Evolutionary conservation across 2,888 invertebrate genomes (phyloP), one percentile per base, ranked within the genome.

Genomic region (Tetragonula carbonaria): DNA sequence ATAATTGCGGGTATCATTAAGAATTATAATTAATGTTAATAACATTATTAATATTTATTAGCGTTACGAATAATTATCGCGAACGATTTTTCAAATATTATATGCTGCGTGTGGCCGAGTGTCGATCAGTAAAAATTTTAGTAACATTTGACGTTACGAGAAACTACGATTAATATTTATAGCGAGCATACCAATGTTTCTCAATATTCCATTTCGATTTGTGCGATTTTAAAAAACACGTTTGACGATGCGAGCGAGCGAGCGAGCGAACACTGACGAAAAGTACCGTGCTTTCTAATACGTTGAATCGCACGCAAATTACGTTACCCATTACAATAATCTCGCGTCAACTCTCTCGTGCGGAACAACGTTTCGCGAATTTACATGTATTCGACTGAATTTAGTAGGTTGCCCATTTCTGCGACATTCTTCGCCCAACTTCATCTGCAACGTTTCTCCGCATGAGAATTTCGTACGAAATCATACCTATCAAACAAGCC

Each of bases 401-500:
- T 59, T 59, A 18, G 23, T 72, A 13, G 18, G 18, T 38, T 23
- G 50, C 28, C 50, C 28, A 21, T 57, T 28, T 50, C 23, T 3
- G 28, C 13, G 21, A 62, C 62, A 50, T 73, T 73, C 45, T 45
- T 62, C n/a, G 14, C 5, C 21, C 16, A 23, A 23, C 23, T 8
- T 16, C 23, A 3, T 33, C 33, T 38, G 8, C 38, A 38, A 18
- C 8, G 23, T 11, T 33, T 4, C 11, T 50, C 67, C 16, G 21
- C 18, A 1, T 6, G 18, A 21, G 50, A 59, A 28, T 73, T 62
- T 28, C 23, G 2, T 14, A 21, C 13, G 23, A 62, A 73, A 62
- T 73, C 23, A 50, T 50, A 73, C 62, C 11, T 73, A 71, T 73
- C 62, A 72, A 72, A 62, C 50, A 59, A 62, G 62, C 50, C 62